Evolutionary conservation across 2,888 invertebrate genomes (phyloP).

Genomic region (Anoplius nigerrimus): DNA sequence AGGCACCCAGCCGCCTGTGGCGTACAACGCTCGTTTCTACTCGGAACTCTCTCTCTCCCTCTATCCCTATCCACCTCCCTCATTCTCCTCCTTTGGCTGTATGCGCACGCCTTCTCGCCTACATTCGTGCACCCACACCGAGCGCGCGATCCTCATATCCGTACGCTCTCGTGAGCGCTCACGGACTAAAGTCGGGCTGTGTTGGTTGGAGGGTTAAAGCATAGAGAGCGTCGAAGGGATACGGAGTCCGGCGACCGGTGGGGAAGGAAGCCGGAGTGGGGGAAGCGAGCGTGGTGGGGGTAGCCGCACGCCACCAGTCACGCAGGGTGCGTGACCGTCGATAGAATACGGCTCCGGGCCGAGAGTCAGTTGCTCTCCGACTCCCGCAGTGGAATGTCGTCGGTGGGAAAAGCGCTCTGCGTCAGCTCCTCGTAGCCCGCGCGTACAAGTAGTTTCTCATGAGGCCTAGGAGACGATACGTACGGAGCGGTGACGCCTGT

Average conservation of each 20-base stretch:
- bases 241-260: conserved; percentile 37
- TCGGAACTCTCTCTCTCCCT: not conserved
- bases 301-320: conserved; percentile 61
- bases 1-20: conserved; percentile 45
- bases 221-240: conserved; percentile 28
- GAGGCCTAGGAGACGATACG: conserved; percentile 9
- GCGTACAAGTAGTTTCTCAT: conserved; percentile 34
- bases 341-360: conserved; percentile 56
- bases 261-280: conserved; percentile 49
- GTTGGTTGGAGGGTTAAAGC: conserved; percentile 27
- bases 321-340: conserved; percentile 67
- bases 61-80: too few species aligned
- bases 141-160: too few species aligned
- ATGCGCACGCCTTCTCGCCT: conserved; percentile 5
- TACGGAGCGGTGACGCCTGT: not conserved
- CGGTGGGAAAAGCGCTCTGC: conserved; percentile 1
- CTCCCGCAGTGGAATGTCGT: conserved; percentile 49
- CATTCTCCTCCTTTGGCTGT: not conserved
- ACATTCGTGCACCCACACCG: not conserved
- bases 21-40: conserved; percentile 22
- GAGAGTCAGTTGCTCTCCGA: conserved; percentile 63
- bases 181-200: conserved; percentile 31
- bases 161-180: not conserved
- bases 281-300: conserved; percentile 42
- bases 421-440: conserved; percentile 11